Percentiles rank a stretch among this genome's conserved stretches.
Evolutionary conservation across 2,113 vertebrate genomes (phyloP).

Genomic region (Scomber colias): DNA sequence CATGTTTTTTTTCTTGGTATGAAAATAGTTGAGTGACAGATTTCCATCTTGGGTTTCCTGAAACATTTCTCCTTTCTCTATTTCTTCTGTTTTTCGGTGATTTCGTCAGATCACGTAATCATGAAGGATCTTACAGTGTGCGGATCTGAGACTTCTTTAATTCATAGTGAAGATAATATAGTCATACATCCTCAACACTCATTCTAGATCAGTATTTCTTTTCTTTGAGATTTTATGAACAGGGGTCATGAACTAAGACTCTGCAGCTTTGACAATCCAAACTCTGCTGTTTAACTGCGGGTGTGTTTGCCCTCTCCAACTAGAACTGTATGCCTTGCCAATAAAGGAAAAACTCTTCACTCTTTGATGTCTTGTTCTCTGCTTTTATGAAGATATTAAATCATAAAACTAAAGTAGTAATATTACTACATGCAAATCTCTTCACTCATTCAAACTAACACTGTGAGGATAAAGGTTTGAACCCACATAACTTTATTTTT

Average conservation of each 20-base stretch:
- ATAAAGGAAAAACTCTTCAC: constrained; percentile 78
- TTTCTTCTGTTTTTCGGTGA: constrained; percentile 47
- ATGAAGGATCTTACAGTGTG: constrained; percentile 44
- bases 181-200: constrained; percentile 31
- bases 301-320: constrained; percentile 73
- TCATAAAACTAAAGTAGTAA: not conserved
- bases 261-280: constrained; percentile 83
- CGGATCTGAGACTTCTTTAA: constrained; percentile 46
- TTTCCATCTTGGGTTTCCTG: constrained; percentile 50
- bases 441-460: too few species aligned
- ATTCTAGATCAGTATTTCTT: constrained; percentile 44
- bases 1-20: constrained; percentile 55
- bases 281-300: constrained; percentile 77
- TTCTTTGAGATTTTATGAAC: constrained; percentile 52
- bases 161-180: constrained; percentile 37
- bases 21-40: constrained; percentile 54
- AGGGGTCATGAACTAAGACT: constrained; percentile 53
- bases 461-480: too few species aligned
- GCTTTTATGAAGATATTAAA: not conserved
- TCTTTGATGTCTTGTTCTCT: constrained; percentile 42
- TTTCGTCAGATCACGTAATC: constrained; percentile 31
- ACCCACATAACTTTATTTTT: too few species aligned
- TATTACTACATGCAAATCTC: not conserved
- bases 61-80: constrained; percentile 34
- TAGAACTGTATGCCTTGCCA: constrained; percentile 80